Percentiles rank a stretch among this genome's conserved stretches.
Evolutionary conservation across 2,113 vertebrate species (phyloP).

Genomic region (Rhynchopsitta pachyrhyncha): DNA sequence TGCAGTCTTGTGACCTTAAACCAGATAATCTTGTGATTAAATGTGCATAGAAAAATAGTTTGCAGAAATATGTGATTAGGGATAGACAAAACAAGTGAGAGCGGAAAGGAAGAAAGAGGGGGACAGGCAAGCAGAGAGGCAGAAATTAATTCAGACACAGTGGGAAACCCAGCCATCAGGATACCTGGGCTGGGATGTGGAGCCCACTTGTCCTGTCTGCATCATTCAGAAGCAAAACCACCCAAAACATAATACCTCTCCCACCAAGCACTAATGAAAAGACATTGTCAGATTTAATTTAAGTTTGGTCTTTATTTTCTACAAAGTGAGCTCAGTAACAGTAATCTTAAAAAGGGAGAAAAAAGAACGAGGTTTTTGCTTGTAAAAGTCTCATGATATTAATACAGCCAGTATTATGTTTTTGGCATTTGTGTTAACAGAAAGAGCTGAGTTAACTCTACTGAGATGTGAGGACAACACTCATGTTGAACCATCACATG

Average conservation of each 20-base stretch:
- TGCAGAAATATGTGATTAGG: conserved; percentile 12
- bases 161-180: not conserved
- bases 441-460: not conserved
- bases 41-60: not conserved
- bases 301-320: not conserved
- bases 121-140: not conserved
- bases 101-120: not conserved
- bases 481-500: not conserved
- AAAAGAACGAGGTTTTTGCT: accelerated
- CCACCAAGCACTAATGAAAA: not conserved
- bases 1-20: conserved; percentile 19
- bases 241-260: not conserved
- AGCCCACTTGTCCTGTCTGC: not conserved
- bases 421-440: not conserved
- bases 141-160: not conserved
- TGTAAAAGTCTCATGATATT: not conserved
- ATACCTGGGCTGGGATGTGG: not conserved
- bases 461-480: not conserved
- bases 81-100: not conserved
- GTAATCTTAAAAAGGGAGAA: not conserved
- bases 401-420: not conserved
- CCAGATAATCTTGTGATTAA: conserved; percentile 35
- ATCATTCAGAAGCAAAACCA: not conserved
- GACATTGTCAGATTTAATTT: not conserved
- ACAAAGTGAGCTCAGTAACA: not conserved